Base-by-base conservation (phyloP, 1,140 invertebrate genomes). In the Sminthurides bifidus region DNA sequence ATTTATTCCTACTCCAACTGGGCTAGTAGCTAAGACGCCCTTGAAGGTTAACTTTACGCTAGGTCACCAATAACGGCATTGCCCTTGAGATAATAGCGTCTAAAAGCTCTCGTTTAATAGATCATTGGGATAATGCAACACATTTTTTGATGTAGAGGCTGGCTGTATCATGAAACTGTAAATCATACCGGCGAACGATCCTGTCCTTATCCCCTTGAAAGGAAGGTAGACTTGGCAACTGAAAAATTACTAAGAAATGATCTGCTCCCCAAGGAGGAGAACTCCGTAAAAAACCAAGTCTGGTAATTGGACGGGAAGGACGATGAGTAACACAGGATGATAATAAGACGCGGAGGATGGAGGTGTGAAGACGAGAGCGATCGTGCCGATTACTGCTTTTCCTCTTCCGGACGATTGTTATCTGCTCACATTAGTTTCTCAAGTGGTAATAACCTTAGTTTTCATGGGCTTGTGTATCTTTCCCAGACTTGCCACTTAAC, bases 351-450 rank as follows among this genome's bases (percentile, higher is more conserved):
- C 14, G 17, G 17, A n/a, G n/a, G n/a, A 35, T 10, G 33, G 8
- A 35, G n/a, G 33, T 35, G n/a, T 8, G 33, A 35, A 6, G 24
- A 26, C 21, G 23, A 17, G 23, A 52, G 33, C 53, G 50, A 59
- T 62, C 60, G 60, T 62, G 60, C 60, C 60, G 44, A 55, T 62
- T 62, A 56, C 49, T 56, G 30, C 53, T 62, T 58, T 62, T 56
- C 48, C 53, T n/a, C n/a, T n/a, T n/a, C n/a, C n/a, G n/a, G n/a
- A 29, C 33, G 56, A 46, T 62, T 62, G 60, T 62, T 62, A 62
- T 62, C 59, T 61, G 49, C 52, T 51, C 44, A 54, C 55, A 52
- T 54, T 53, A 54, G n/a, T 55, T 62, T 56, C 48, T 53, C 52
- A 51, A 49, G 52, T 57, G 52, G 52, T 58, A 58, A 58, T 61